Base-by-base conservation (phyloP, 2,888 invertebrate species). In the Aleiodes alternator region DNA sequence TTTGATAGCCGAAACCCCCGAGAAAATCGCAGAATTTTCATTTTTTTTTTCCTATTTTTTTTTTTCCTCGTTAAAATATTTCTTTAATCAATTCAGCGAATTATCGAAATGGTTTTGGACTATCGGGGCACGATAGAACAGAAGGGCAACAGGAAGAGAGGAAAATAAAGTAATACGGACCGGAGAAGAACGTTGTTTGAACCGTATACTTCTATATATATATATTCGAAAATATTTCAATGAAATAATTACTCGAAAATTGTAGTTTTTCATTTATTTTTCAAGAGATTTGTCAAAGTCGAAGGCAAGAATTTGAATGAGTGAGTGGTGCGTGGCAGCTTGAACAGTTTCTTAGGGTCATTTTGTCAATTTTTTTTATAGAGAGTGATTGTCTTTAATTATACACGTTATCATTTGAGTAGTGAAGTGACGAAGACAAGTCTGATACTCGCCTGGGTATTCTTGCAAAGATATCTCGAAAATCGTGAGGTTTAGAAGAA, bases 301-400 rank as follows among this genome's bases (percentile, higher is more conserved):
- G 38, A 64, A 51, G 70, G 61, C 38, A 76, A 73, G 34, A 73
- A 71, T 51, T 56, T 51, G 31, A 55, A 68, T 81, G 73, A 80
- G 75, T 72, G 77, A 55, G 69, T 74, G 75, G 83, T 84, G 82
- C 82, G 80, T 84, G 82, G 84, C 84, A 87, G 85, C 82, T 80
- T 77, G 72, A 81, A 84, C 81, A 84, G 83, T 69, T 69, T 75
- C 82, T 83, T 80, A 78, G 80, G 77, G 80, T 68, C 16, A 16
- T 78, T 82, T 80, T 78, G 75, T 80, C 79, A 76, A 69, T 69
- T 73, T 56, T 78, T 50, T 87, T 84, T 81, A 84, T 87, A 86
- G 86, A 87, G 84, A 87, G 87, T 88, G 88, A 88, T 88, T 88
- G 88, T 88, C 88, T 87, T 86, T 82, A 84, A 86, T 84, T 87